Base-by-base conservation (phyloP, 2,888 invertebrate species). In the Caenorhabditis becei region DNA sequence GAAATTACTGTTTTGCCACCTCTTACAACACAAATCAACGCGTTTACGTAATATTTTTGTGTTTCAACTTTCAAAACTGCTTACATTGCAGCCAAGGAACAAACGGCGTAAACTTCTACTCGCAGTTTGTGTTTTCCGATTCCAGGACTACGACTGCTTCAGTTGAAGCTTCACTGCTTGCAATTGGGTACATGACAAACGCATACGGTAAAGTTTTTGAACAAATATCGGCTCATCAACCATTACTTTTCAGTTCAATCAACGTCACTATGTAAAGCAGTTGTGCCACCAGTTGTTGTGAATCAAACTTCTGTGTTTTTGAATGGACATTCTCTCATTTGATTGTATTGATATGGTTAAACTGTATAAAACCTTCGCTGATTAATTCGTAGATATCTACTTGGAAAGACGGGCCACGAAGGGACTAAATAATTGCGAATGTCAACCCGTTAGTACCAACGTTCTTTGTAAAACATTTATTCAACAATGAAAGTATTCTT, bases 191-290 rank as follows among this genome's bases (percentile, higher is more conserved):
- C 18, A 2, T 47, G 8, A 47, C 47, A 2, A 47, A 47, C 18
- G 47, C 47, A 10, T 47, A 7, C 20, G 47, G 47, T 41, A 16
- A 41, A 7, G 41, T 41, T 41, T 11, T 41, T 41, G 4, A n/a
- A 18, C 3, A 47, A 20, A 18, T 47, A 3, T 47, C n/a, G 18
- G n/a, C n/a, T n/a, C n/a, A n/a, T n/a, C 3, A 18, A 18, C 5
- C n/a, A 18, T n/a, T 47, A 41, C 41, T 47, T 47, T 47, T 47
- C 47, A 47, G 47, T 11, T 2, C 47, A 47, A 18, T 47, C 47
- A 2, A 47, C 47, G 47, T 47, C 47, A 47, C 47, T 47, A 4
- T 47, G 47, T 18, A 18, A n/a, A 2, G 2, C 18, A n/a, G 11
- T 47, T 47, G 18, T 18, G 4, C 47, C 47, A 2, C 18, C 18